phyloP scores from a whole-genome alignment of 2,888 invertebrate species.

The Bellardia bayeri region DNA sequence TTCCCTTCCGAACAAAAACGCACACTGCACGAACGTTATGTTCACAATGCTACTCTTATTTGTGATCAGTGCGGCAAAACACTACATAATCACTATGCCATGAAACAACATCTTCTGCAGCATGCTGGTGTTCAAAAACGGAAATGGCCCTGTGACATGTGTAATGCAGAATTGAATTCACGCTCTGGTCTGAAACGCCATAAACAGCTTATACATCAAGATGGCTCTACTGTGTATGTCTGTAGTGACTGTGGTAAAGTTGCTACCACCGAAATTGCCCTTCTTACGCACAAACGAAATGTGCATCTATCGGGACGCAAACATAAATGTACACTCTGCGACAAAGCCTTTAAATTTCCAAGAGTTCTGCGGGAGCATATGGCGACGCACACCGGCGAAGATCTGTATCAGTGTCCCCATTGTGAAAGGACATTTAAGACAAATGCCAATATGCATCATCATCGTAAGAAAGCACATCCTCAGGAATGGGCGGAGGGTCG shows the following conservation, averaged over 20 bases:
- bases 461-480: conserved; percentile 77
- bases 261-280: conserved; percentile 72
- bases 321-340: conserved; percentile 75
- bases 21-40: conserved; percentile 71
- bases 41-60: conserved; percentile 64
- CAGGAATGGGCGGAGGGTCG: conserved; percentile 75
- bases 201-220: conserved; percentile 74
- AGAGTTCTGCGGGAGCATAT: conserved; percentile 76
- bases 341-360: conserved; percentile 75
- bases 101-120: conserved; percentile 67
- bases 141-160: conserved; percentile 74
- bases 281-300: conserved; percentile 75
- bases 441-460: conserved; percentile 78
- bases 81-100: conserved; percentile 62
- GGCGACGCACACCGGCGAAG: conserved; percentile 77
- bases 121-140: conserved; percentile 69
- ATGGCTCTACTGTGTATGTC: conserved; percentile 68
- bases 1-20: conserved; percentile 69
- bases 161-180: conserved; percentile 72
- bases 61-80: conserved; percentile 74
- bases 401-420: conserved; percentile 76
- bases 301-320: conserved; percentile 74
- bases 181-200: conserved; percentile 73
- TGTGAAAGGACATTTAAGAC: conserved; percentile 77
- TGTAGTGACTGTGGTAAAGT: conserved; percentile 76